Evolutionary conservation across 2,113 vertebrate species (phyloP).

Genomic region (Falcunculus frontatus): DNA sequence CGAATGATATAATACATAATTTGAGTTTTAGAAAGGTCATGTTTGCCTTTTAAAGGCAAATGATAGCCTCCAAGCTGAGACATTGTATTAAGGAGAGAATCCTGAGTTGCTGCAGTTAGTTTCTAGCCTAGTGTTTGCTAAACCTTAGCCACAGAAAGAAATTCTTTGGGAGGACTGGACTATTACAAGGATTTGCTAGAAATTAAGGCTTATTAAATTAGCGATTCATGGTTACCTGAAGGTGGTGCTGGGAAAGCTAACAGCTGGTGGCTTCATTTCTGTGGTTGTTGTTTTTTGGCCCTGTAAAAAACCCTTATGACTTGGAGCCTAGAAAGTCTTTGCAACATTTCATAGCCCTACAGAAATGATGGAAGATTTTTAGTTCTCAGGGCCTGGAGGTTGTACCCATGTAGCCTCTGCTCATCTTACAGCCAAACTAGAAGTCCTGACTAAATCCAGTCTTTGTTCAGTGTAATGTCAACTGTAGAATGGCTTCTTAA

Average conservation of each 20-base stretch:
- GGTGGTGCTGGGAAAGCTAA: not conserved
- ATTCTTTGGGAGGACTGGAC: not conserved
- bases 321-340: not conserved
- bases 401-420: not conserved
- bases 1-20: not conserved
- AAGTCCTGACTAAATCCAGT: not conserved
- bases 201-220: not conserved
- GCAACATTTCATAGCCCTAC: not conserved
- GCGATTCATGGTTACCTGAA: not conserved
- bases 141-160: not conserved
- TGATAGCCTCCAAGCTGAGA: not conserved
- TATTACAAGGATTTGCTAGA: not conserved
- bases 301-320: not conserved
- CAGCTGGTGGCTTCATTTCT: not conserved
- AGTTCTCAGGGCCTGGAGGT: not conserved
- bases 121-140: not conserved
- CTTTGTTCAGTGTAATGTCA: not conserved
- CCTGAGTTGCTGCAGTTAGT: not conserved
- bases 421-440: not conserved
- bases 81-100: not conserved
- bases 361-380: not conserved
- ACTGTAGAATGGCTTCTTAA: not conserved
- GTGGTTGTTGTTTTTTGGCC: not conserved
- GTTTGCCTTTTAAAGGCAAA: not conserved
- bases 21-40: not conserved